Evolutionary conservation across 2,797 vertebrate genomes (phyloP), one percentile per base, ranked within the genome.

Genomic region (Caiman crocodilus): DNA sequence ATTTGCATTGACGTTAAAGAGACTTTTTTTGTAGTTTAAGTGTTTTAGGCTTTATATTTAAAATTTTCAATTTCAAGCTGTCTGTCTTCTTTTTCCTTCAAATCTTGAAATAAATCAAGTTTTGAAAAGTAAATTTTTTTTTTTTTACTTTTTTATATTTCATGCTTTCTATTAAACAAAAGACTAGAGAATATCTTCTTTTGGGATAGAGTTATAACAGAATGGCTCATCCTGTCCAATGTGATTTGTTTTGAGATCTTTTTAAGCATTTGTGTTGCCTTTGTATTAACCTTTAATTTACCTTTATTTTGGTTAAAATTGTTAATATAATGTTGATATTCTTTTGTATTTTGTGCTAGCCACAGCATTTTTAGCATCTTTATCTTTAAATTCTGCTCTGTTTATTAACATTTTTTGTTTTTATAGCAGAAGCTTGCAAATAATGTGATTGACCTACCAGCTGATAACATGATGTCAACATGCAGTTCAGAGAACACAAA

Each of bases 401-500:
- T 57, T 84, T 79, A 90, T 79, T 81, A 85, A 42, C 95, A 86
- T 96, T 90, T 78, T 78, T 78, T 96, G 81, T 95, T 57, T 96
- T 97, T 97, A 98, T 95, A 97, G 90, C 95, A 73, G 90, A 97
- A 97, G 94, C 92, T 95, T 96, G 96, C 90, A 96, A 96, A 94
- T 96, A 92, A 97, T 98, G 97, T 98, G 97, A 97, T 97, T 98
- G 97, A 92, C 98, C 97, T 96, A 89, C 97, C 94, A 96, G 89
- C 95, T 92, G 95, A 96, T 98, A 98, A 97, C 97, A 99, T 99
- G 98, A 98, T 98, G 98, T 98, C 98, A 98, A 98, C 98, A 98
- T 98, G 98, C 98, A 97, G 93, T 96, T 97, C 83, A 90, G 93
- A 97, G 96, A 97, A 94, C 96, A 95, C 95, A 96, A 97, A 91